Base-by-base conservation (phyloP, 2,888 invertebrate species). In the Tenthredo notha region DNA sequence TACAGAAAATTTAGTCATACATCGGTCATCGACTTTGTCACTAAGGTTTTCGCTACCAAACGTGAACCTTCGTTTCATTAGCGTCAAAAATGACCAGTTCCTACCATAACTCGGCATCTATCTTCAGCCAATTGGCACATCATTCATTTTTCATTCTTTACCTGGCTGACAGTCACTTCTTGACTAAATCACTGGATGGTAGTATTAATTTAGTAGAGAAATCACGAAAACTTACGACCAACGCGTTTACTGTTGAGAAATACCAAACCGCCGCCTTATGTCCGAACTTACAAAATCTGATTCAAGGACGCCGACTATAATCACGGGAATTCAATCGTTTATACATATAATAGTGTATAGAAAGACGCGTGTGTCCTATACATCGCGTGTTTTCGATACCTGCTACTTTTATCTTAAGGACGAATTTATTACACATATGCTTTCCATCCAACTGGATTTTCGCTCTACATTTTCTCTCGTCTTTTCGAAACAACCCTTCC, bases 201-300 rank as follows among this genome's bases (percentile, higher is more conserved):
- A 33, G 65, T 77, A 80, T 85, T 85, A 78, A 85, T 85, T 85
- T 80, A 67, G 80, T 78, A 54, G 80, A 82, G 85, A 85, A 85
- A 80, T 82, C 70, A 85, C 54, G 80, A 85, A 85, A 85, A 85
- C 78, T 70, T 80, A 80, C 77, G 78, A 84, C 77, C 85, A 25
- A 43, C 67, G 47, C 47, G 47, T 80, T 40, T 83, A 83, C 43
- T 25, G 85, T 85, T 85, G 85, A 40, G 70, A 85, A 85, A 85
- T 70, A 85, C 67, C 85, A 58, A 80, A 83, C 83, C 67, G 43
- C 37, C 50, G 61, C n/a, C 78, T 67, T 65, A 67, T 67, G 67
- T 83, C 83, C 70, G 70, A 70, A 83, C 83, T 83, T 83, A 67
- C 25, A 83, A 43, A 65, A 50, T 43, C 65, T 12, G 70, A 15